Conservation (phyloP, 2,888 invertebrate genomes). For the Conomelus anceps region DNA sequence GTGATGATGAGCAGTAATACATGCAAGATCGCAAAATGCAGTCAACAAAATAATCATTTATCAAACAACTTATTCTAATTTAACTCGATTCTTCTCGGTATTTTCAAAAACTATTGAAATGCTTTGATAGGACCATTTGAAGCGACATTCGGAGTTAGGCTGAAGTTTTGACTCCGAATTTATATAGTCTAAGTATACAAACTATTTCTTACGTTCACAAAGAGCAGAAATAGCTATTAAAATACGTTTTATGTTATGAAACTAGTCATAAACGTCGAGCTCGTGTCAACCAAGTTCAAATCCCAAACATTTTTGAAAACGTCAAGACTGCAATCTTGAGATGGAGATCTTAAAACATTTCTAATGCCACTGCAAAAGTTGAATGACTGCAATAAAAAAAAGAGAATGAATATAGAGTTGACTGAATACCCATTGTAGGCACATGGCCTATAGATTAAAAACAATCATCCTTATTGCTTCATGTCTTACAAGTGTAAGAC, state of each 20-base stretch:
- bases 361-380: too few species aligned
- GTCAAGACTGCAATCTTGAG: too few species aligned
- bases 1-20: not conserved
- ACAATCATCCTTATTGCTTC: too few species aligned
- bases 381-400: too few species aligned
- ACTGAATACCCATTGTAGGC: too few species aligned
- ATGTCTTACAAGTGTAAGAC: too few species aligned
- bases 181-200: not conserved
- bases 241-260: not conserved
- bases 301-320: too few species aligned
- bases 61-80: not conserved
- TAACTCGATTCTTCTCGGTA: not conserved
- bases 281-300: not conserved
- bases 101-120: not conserved
- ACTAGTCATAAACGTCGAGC: not conserved
- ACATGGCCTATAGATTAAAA: too few species aligned
- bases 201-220: not conserved
- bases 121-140: not conserved
- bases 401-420: too few species aligned
- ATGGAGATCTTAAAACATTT: too few species aligned
- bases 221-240: not conserved
- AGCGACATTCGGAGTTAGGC: not conserved
- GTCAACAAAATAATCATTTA: not conserved
- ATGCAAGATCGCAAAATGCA: not conserved
- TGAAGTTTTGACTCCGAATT: not conserved